Evolutionary conservation across 2,113 vertebrate genomes (phyloP), one percentile per base, ranked within the genome.

Genomic region (Anoura caudifer): DNA sequence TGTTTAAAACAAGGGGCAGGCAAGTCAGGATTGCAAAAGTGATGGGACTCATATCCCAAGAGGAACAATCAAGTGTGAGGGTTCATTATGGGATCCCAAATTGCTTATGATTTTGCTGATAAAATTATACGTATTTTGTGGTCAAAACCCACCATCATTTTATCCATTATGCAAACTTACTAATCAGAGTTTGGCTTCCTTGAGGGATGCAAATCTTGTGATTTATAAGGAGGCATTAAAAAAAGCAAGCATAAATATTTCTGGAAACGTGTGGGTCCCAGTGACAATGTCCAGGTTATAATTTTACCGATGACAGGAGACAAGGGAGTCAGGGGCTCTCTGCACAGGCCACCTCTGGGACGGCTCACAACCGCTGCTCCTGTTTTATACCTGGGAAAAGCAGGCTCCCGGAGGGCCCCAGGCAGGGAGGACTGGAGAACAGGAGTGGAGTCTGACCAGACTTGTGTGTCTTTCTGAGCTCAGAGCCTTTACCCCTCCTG

Each of bases 101-200:
- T 45, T 88, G 81, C 90, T 92, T 86, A 70, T 69, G 94, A 95
- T 82, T 95, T 86, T 90, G 81, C 82, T 80, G 82, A 86, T 91
- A 73, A 92, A 96, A 56, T 86, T 95, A 94, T 14, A 73, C 77
- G 59, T 83, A 82, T 63, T 81, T 52, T 77, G 67, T 75, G 77
- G 85, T 79, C 82, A 17, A 65, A 88, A 95, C 41, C 76, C 59
- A 50, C 45, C 47, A 95, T 54, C 45, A 77, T 85, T 92, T 94
- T 88, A 92, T 79, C 67, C 85, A 96, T 70, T 83, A 93, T 83
- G 63, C 82, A 95, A 95, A 96, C 73, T n/a, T 91, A 79, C 87
- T 95, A 41, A 94, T 94, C 91, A 89, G 77, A 96, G 80, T 4
- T 70, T 77, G 45, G 47, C 86, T 82, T 96, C 77, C 92, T 36